Base-by-base conservation (phyloP, 2,113 vertebrate genomes). In the Callopanchax toddi region DNA sequence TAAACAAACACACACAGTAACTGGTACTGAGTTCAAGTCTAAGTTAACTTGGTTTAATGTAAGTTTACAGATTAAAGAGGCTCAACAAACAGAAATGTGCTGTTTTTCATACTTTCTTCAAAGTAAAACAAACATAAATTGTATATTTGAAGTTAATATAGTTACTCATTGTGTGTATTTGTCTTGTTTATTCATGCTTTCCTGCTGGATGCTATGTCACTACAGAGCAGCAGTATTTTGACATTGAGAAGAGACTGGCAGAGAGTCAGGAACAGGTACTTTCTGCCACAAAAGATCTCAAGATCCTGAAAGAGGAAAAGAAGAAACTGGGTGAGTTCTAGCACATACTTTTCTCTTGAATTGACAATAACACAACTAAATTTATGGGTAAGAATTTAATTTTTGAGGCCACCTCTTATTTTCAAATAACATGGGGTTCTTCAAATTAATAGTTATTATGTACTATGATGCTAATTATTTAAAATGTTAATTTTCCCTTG, bases 151-250 rank as follows among this genome's bases (percentile, higher is more conserved):
- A 44, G n/a, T 20, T 44, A 44, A 12, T n/a, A 40, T 29, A 18
- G 1, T 11, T n/a, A n/a, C n/a, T n/a, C 2, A 11, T 46, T 32
- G n/a, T 10, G 10, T 23, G 6, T 15, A 16, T 16, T 13, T 21
- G 5, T 51, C 13, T 2, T 42, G n/a, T 53, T 9, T 20, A 1
- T 36, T 52, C 16, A 32, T 60, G 18, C 34, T 0, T n/a, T 37
- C 0, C 3, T 45, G 21, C 36, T 42, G 4, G 17, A 18, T 76
- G 3, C 26, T 50, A 5, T 55, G 4, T 16, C n/a, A 46, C 77
- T 87, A 54, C 89, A 96, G 97, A 99, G 26, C 96, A 98, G 85
- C 97, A 98, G 20, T 96, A 96, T 59, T 98, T 98, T 79, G 96
- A 98, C 72, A 92, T 97, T 58, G 97, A 98, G 57, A 99, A 95